Percentiles rank a stretch among this genome's conserved stretches.
phyloP scores from a whole-genome alignment of 2,113 vertebrate species.

The Cheilinus undulatus region DNA sequence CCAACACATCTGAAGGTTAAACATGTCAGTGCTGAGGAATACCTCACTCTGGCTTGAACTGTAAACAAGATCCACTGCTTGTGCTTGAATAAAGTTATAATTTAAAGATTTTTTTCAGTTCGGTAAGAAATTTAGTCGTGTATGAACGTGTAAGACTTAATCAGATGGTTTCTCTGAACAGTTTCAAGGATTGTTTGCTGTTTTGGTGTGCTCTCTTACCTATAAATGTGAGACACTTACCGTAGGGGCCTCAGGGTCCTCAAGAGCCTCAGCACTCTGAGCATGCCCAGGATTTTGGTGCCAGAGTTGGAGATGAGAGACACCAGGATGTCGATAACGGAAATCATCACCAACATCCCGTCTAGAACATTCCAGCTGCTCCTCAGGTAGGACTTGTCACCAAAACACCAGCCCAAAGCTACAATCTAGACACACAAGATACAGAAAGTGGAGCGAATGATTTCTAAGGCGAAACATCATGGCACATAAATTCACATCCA shows the following conservation, averaged over 20 bases:
- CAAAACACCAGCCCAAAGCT: slow-evolving; percentile 93
- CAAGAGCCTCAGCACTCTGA: slow-evolving; percentile 93
- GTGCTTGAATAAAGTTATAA: too few species aligned
- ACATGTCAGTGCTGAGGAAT: slow-evolving; percentile 21
- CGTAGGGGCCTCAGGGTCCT: slow-evolving; percentile 93
- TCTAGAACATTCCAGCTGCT: slow-evolving; percentile 99
- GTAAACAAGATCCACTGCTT: neutral
- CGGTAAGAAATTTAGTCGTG: too few species aligned
- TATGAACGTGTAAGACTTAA: neutral
- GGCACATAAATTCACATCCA: too few species aligned
- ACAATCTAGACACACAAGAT: slow-evolving; percentile 87
- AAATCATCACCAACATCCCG: slow-evolving; percentile 96
- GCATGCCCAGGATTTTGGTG: slow-evolving; percentile 97
- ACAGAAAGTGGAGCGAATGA: neutral
- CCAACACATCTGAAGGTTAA: too few species aligned
- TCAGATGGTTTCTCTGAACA: neutral
- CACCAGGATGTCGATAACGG: slow-evolving; percentile 95
- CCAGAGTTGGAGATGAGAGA: slow-evolving; percentile 94
- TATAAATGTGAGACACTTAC: slow-evolving; percentile 70
- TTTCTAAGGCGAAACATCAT: too few species aligned
- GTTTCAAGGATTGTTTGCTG: neutral
- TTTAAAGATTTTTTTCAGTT: too few species aligned
- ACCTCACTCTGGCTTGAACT: neutral
- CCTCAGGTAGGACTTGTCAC: slow-evolving; percentile 92
- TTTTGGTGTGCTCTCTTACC: neutral